Evolutionary conservation across 2,888 invertebrate genomes (phyloP).

Genomic region (Noctuana brunneofusca): DNA sequence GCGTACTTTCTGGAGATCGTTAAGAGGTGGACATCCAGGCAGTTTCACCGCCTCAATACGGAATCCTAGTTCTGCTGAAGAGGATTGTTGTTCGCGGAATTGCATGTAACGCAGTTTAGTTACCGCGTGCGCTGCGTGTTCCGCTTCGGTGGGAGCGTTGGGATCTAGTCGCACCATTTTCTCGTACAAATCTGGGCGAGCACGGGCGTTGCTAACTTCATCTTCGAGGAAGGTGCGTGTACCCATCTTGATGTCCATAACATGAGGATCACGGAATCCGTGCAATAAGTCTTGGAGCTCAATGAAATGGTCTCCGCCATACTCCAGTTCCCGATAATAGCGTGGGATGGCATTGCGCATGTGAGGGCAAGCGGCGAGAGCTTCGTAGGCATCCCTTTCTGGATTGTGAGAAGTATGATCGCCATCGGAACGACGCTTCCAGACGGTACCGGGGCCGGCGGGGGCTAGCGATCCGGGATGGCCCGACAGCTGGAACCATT

Average conservation of each 20-base stretch:
- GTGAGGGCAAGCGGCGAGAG: slow-evolving; percentile 88
- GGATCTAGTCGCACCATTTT: slow-evolving; percentile 98
- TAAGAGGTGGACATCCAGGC: slow-evolving; percentile 91
- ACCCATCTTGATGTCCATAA: slow-evolving; percentile 99
- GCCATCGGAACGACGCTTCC: slow-evolving; percentile 91
- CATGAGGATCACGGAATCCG: slow-evolving; percentile 94
- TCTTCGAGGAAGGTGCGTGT: slow-evolving; percentile 97
- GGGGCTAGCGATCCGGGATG: slow-evolving; percentile 96
- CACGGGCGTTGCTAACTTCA: slow-evolving; percentile 94
- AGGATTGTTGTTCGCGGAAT: slow-evolving; percentile 96
- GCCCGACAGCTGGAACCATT: slow-evolving; percentile 96
- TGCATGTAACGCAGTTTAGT: slow-evolving; percentile 99
- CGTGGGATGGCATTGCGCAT: slow-evolving; percentile 90
- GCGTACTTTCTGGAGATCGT: slow-evolving; percentile 94
- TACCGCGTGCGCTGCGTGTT: slow-evolving; percentile 91
- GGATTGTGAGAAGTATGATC: slow-evolving; percentile 88
- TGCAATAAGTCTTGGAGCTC: slow-evolving; percentile 97
- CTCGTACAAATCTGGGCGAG: slow-evolving; percentile 94
- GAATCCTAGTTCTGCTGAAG: slow-evolving; percentile 96
- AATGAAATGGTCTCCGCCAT: slow-evolving; percentile 92
- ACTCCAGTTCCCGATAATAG: slow-evolving; percentile 92
- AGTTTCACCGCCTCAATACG: slow-evolving; percentile 97
- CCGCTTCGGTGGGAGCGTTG: slow-evolving; percentile 91
- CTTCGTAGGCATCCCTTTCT: slow-evolving; percentile 91
- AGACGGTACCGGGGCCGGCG: slow-evolving; percentile 95